These are phyloP conservation scores for Halictus rubicundus DNA, from an alignment of 1,140 invertebrate genomes.

Conservation along the genomic window DNA sequence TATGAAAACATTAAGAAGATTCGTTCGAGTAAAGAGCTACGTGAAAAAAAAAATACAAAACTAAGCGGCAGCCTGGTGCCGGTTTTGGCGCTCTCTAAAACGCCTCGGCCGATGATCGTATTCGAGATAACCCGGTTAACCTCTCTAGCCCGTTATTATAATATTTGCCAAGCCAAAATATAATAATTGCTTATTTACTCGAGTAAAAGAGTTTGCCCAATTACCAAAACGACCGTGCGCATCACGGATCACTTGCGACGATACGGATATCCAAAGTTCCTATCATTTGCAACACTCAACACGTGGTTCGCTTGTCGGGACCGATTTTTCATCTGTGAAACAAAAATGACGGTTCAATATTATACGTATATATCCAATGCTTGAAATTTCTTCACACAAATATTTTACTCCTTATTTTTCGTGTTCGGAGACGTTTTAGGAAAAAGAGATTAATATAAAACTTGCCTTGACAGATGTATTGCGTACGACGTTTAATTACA, in stretches of 20 bases:
- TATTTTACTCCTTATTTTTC: too few species aligned
- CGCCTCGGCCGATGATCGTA: conserved; percentile 70
- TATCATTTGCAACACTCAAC: not conserved
- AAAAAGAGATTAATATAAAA: too few species aligned
- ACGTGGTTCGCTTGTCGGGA: too few species aligned
- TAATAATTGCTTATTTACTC: conserved; percentile 75
- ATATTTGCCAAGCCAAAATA: conserved; percentile 75
- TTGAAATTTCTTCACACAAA: too few species aligned
- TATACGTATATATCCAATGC: too few species aligned
- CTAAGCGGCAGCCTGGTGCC: conserved; percentile 58
- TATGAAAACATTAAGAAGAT: conserved; percentile 60
- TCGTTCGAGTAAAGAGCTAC: conserved; percentile 43
- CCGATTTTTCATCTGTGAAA: too few species aligned
- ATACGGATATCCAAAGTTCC: conserved; percentile 17
- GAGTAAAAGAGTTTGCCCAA: too few species aligned
- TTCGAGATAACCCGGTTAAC: conserved; percentile 72
- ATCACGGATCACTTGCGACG: conserved; percentile 29
- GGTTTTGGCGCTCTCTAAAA: conserved; percentile 72
- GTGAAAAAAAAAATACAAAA: conserved; percentile 55
- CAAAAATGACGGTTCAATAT: too few species aligned
- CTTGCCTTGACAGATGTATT: too few species aligned
- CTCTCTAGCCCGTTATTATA: conserved; percentile 71
- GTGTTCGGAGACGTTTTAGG: too few species aligned
- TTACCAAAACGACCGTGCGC: conserved; percentile 57
- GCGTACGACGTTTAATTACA: too few species aligned